Percentiles rank a stretch among this genome's conserved stretches.
These are phyloP conservation scores for Parauchenoglanis punctatus DNA, from an alignment of 2,797 vertebrate genomes.

Conservation along the genomic window DNA sequence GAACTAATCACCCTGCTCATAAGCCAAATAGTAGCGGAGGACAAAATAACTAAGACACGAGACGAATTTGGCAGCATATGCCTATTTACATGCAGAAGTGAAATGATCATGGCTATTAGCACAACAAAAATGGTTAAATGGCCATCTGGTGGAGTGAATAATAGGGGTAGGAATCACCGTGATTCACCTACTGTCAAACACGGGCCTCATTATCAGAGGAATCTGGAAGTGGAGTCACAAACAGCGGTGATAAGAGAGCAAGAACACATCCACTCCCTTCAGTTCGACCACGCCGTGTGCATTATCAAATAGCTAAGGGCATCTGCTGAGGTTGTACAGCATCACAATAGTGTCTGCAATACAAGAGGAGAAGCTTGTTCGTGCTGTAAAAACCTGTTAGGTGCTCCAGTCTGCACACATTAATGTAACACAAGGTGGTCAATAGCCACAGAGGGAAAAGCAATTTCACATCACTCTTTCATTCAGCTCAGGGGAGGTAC, in stretches of 20 bases:
- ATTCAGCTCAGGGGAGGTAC: slow-evolving; percentile 50
- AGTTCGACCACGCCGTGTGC: slow-evolving; percentile 45
- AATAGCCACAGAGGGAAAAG: slow-evolving; percentile 59
- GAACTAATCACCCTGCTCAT: slow-evolving; percentile 58
- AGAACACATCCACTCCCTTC: slow-evolving; percentile 45
- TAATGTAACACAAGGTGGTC: slow-evolving; percentile 62
- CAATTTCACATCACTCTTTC: slow-evolving; percentile 59
- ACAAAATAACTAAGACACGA: slow-evolving; percentile 53
- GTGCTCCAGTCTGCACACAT: slow-evolving; percentile 54
- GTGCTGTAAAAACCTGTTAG: slow-evolving; percentile 54
- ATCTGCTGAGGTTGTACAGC: slow-evolving; percentile 53
- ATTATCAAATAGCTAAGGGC: slow-evolving; percentile 55
- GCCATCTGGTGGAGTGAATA: slow-evolving; percentile 61
- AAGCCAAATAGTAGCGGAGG: slow-evolving; percentile 51
- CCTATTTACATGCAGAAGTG: slow-evolving; percentile 57
- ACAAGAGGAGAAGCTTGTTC: slow-evolving; percentile 47
- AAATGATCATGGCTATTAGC: slow-evolving; percentile 60
- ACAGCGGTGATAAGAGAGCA: slow-evolving; percentile 51
- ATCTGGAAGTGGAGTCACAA: slow-evolving; percentile 50
- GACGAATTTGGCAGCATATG: slow-evolving; percentile 57
- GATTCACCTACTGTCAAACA: slow-evolving; percentile 57
- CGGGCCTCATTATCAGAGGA: slow-evolving; percentile 47
- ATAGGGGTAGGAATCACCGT: slow-evolving; percentile 45
- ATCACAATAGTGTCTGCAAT: slow-evolving; percentile 48
- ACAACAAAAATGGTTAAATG: slow-evolving; percentile 57